Conservation (phyloP, 2,797 vertebrate species). For the Acrossocheilus fasciatus region DNA sequence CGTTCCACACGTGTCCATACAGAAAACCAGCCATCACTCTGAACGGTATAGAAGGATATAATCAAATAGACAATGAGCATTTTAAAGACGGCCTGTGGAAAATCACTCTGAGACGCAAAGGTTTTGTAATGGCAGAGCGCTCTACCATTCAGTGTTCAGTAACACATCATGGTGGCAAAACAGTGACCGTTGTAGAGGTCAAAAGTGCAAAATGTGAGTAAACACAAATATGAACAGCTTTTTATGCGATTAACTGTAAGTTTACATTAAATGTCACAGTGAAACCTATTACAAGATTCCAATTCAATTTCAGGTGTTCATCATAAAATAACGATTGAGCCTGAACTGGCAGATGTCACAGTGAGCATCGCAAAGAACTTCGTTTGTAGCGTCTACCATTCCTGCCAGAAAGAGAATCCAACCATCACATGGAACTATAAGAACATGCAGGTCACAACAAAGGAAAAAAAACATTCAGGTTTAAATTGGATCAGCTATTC, state of each 20-base stretch:
- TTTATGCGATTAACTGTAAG: background rate
- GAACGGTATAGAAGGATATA: background rate
- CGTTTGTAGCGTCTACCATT: constrained; percentile 67
- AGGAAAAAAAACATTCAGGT: background rate
- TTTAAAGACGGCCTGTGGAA: background rate
- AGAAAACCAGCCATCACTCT: background rate
- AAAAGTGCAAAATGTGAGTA: constrained; percentile 39
- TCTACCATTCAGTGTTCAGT: background rate
- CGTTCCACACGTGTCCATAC: constrained; percentile 33
- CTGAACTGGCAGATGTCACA: constrained; percentile 36
- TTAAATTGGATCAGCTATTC: constrained; percentile 45
- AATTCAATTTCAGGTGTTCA: constrained; percentile 61
- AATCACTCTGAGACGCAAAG: constrained; percentile 29
- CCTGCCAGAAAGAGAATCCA: constrained; percentile 63
- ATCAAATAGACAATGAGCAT: rapidly evolving
- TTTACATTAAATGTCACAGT: background rate
- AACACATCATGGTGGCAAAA: constrained; percentile 15
- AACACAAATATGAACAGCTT: background rate
- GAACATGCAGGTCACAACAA: constrained; percentile 55
- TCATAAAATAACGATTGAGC: constrained; percentile 62
- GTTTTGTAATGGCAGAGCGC: constrained; percentile 9
- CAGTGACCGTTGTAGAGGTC: background rate
- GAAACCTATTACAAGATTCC: background rate
- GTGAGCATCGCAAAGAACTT: constrained; percentile 67
- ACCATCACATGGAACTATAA: constrained; percentile 68